Percentiles rank a stretch among this genome's conserved stretches.
phyloP scores from a whole-genome alignment of 2,888 invertebrate genomes.

The Cheilosia variabilis region DNA sequence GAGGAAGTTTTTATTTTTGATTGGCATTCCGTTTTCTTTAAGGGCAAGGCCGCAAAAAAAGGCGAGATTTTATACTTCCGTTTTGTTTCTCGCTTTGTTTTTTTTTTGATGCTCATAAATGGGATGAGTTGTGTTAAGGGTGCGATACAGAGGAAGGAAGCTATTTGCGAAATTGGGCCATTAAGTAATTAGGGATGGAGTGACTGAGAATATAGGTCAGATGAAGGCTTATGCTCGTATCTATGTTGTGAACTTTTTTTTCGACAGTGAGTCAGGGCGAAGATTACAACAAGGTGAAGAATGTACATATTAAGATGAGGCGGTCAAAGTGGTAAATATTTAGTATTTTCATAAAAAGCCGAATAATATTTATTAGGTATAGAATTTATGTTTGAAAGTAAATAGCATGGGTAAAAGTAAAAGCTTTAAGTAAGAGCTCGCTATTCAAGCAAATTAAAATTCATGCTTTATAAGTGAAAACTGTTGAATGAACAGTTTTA shows the following conservation, averaged over 20 bases:
- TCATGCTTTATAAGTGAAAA: no score
- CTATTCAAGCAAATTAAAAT: no score
- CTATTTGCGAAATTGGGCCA: conserved; percentile 61
- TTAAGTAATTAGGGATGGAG: conserved; percentile 51
- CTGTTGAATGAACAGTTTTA: no score
- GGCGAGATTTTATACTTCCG: conserved; percentile 50
- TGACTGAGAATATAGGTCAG: conserved; percentile 47
- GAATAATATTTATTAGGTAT: no score
- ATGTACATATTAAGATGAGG: no score
- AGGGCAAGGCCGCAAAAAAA: conserved; percentile 54
- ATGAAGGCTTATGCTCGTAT: conserved; percentile 19
- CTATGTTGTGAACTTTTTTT: background rate
- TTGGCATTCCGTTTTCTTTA: conserved; percentile 42
- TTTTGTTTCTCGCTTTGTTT: conserved; percentile 13
- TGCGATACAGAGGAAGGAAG: conserved; percentile 56
- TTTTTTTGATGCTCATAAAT: conserved; percentile 11
- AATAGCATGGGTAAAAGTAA: no score
- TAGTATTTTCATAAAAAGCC: no score
- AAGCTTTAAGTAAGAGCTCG: no score
- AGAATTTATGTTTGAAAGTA: no score
- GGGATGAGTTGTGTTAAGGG: conserved; percentile 42
- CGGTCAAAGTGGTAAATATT: no score
- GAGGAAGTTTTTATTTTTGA: conserved; percentile 15
- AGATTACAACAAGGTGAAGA: no score
- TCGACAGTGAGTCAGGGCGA: no score